Evolutionary conservation across 23 tunicate species (phyloP), one percentile per base, ranked within the genome.

Genomic region (Trididemnum miniatum): DNA sequence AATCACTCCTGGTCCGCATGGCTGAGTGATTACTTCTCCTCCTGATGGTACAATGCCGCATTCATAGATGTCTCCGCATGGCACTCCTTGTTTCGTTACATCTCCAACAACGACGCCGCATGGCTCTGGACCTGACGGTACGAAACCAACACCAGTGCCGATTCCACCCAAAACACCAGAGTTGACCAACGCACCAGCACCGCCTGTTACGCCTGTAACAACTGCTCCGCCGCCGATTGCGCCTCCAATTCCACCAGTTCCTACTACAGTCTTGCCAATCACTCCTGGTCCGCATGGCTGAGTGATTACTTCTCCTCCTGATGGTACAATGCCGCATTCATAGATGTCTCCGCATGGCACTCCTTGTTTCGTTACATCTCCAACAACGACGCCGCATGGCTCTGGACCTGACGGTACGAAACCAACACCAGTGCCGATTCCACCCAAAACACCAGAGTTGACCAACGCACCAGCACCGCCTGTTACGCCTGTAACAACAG

Each of bases 231-330:
- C 54, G 15, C 9, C 54, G 54, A 44, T 9, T 44, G 12, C 54
- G 9, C 54, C 54, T 44, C 54, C 54, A 44, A 44, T 44, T 9
- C 54, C 54, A 44, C 54, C 54, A 44, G 54, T 44, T 44, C 54
- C 54, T 9, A 44, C 54, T 9, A 44, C 54, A 44, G 54, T 44
- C 54, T 44, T 44, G 54, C 54, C 54, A 44, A 44, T 44, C 54
- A 44, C 54, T 44, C 54, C 54, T 44, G 54, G 54, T 44, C 54
- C 54, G 54, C 54, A 44, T 44, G 54, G 54, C 54, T 44, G 54
- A 44, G 54, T 44, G 15, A 44, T 44, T 15, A 44, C 54, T 44
- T 44, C 12, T 44, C 54, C 54, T 9, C 54, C 54, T 44, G 54
- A 44, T 44, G 54, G 54, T 44, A 44, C 54, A 44, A 44, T 44